These are phyloP conservation scores for Neoniphon sammara DNA, from an alignment of 2,797 vertebrate genomes.

Conservation along the genomic window DNA sequence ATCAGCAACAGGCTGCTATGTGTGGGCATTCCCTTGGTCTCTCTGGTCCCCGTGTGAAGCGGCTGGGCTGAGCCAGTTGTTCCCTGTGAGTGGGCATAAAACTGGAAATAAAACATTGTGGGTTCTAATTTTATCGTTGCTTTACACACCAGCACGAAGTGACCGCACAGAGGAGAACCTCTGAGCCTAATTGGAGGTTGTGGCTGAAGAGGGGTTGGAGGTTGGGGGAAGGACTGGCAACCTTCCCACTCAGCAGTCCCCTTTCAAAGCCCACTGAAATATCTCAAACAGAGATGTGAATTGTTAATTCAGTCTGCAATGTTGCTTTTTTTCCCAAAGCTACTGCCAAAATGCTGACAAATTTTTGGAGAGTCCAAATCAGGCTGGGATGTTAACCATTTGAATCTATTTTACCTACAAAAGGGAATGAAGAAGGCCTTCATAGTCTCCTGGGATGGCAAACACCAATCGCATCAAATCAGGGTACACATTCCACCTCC, in stretches of 20 bases:
- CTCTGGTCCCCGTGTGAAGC: conserved; percentile 48
- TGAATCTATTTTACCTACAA: conserved; percentile 54
- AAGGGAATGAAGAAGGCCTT: conserved; percentile 67
- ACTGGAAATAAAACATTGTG: conserved; percentile 80
- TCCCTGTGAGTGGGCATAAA: conserved; percentile 72
- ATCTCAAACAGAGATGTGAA: conserved; percentile 80
- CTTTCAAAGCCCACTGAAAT: conserved; percentile 78
- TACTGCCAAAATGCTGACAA: conserved; percentile 66
- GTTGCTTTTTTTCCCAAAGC: conserved; percentile 44
- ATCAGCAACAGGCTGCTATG: conserved; percentile 27
- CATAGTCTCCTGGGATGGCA: conserved; percentile 60
- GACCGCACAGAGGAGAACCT: conserved; percentile 75
- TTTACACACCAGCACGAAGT: conserved; percentile 70
- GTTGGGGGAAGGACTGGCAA: conserved; percentile 55
- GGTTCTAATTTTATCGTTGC: conserved; percentile 79
- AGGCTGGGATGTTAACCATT: conserved; percentile 64
- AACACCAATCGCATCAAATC: conserved; percentile 52
- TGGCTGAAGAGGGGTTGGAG: conserved; percentile 69
- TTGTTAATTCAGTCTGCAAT: conserved; percentile 78
- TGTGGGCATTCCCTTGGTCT: conserved; percentile 48
- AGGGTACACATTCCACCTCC: conserved; percentile 48
- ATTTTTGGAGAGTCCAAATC: conserved; percentile 72
- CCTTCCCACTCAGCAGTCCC: conserved; percentile 65
- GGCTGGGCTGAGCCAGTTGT: conserved; percentile 63
- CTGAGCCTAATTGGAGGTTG: conserved; percentile 78